Conservation (phyloP, 2,888 invertebrate species). For the Germaria angustata region DNA sequence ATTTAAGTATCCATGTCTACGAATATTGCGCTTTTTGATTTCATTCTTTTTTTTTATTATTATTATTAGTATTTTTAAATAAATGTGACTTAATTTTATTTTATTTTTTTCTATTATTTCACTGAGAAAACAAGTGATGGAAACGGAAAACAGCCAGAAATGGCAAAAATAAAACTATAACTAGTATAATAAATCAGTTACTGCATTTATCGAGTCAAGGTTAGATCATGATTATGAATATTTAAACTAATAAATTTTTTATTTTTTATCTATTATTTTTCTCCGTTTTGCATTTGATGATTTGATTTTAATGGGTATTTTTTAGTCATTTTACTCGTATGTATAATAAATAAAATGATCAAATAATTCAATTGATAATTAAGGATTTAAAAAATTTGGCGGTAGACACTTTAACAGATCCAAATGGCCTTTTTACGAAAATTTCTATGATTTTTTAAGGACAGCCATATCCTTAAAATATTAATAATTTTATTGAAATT, state of each 20-base stretch:
- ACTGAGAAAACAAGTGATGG: background rate
- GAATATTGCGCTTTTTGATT: conserved; percentile 38
- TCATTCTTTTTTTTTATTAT: conserved; percentile 17
- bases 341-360: no score
- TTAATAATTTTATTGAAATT: no score
- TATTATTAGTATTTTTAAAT: background rate
- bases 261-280: conserved; percentile 5
- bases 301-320: background rate
- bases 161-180: background rate
- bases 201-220: conserved; percentile 41
- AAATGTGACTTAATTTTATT: conserved; percentile 6
- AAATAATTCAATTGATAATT: no score
- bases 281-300: background rate
- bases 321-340: no score
- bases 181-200: background rate
- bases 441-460: no score
- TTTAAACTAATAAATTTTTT: conserved; percentile 28
- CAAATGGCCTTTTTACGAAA: no score
- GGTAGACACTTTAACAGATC: no score
- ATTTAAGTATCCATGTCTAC: conserved; percentile 14
- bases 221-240: conserved; percentile 32
- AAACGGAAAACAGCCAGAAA: background rate
- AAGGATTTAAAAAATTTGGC: no score
- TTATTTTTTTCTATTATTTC: conserved; percentile 4
- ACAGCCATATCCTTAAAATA: no score